These are phyloP conservation scores for Lordiphosa stackelbergi DNA, from an alignment of 1,140 invertebrate genomes.

Conservation along the genomic window DNA sequence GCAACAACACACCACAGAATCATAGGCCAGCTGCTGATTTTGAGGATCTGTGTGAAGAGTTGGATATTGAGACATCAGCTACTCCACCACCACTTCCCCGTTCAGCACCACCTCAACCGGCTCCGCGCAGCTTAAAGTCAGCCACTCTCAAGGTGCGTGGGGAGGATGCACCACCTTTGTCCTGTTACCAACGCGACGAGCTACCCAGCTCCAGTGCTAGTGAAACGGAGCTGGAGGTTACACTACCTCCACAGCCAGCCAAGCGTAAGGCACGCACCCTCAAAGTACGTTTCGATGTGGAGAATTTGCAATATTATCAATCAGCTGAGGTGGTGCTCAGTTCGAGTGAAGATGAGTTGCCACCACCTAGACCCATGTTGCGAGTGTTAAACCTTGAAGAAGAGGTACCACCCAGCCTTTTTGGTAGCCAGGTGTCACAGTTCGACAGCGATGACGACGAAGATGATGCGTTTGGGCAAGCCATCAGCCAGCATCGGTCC, in stretches of 20 bases:
- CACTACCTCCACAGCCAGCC: slow-evolving; percentile 34
- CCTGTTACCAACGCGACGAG: slow-evolving; percentile 50
- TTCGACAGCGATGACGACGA: slow-evolving; percentile 45
- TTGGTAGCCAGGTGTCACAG: slow-evolving; percentile 47
- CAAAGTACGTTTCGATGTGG: slow-evolving; percentile 66
- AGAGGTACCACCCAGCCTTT: slow-evolving; percentile 36
- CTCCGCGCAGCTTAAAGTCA: slow-evolving; percentile 38
- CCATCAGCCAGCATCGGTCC: slow-evolving; percentile 58
- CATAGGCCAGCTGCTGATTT: slow-evolving; percentile 21
- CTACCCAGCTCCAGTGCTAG: slow-evolving; percentile 52
- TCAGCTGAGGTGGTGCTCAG: slow-evolving; percentile 57
- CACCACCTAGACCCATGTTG: slow-evolving; percentile 32
- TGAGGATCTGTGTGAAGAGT: slow-evolving; percentile 49
- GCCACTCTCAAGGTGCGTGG: slow-evolving; percentile 49
- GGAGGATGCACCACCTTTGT: slow-evolving; percentile 38
- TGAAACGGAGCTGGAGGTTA: slow-evolving; percentile 32
- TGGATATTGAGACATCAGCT: slow-evolving; percentile 24
- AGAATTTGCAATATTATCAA: slow-evolving; percentile 64
- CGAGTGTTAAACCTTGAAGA: slow-evolving; percentile 29
- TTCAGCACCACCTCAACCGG: slow-evolving; percentile 36
- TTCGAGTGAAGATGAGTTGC: slow-evolving; percentile 45
- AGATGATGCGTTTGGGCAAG: slow-evolving; percentile 40
- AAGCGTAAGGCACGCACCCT: slow-evolving; percentile 33
- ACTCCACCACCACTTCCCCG: slow-evolving; percentile 12
- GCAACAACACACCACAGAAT: slow-evolving; percentile 6